Evolutionary conservation across 2,888 invertebrate genomes (phyloP).

Genomic region (Lasioglossum oenotherae): DNA sequence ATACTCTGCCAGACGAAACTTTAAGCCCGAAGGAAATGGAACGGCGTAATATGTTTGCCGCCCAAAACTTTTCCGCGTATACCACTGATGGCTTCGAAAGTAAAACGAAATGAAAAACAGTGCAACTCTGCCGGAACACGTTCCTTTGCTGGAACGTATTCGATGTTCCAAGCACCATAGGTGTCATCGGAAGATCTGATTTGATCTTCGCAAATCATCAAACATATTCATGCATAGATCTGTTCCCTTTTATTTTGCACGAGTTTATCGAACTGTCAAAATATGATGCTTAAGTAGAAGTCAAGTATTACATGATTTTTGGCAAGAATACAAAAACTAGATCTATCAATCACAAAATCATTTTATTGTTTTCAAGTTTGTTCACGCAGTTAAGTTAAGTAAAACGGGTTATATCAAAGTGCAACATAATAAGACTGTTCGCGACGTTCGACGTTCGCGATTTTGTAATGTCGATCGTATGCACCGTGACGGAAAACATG

Average conservation of each 20-base stretch:
- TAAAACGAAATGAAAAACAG: not conserved
- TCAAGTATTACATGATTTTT: not conserved
- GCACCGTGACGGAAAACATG: too few species aligned
- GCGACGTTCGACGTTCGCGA: too few species aligned
- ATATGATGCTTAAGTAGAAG: too few species aligned
- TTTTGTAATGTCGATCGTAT: too few species aligned
- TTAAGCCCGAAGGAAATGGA: slow-evolving; percentile 8
- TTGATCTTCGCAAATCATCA: not conserved
- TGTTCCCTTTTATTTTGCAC: not conserved
- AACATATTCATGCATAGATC: not conserved
- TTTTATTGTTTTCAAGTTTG: too few species aligned
- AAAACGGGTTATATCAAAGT: not conserved
- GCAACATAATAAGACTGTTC: not conserved
- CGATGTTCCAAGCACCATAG: not conserved
- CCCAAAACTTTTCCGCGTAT: not conserved
- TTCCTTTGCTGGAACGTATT: not conserved
- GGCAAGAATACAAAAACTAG: not conserved
- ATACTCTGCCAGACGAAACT: slow-evolving; percentile 1
- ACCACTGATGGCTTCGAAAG: slow-evolving; percentile 15
- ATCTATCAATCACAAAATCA: too few species aligned
- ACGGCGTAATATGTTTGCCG: not conserved
- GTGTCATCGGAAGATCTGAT: not conserved
- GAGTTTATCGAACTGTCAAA: not conserved
- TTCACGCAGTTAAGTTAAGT: too few species aligned
- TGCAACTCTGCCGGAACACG: not conserved